Conservation (phyloP, 2,797 vertebrate genomes). For the Bufotes viridis region DNA sequence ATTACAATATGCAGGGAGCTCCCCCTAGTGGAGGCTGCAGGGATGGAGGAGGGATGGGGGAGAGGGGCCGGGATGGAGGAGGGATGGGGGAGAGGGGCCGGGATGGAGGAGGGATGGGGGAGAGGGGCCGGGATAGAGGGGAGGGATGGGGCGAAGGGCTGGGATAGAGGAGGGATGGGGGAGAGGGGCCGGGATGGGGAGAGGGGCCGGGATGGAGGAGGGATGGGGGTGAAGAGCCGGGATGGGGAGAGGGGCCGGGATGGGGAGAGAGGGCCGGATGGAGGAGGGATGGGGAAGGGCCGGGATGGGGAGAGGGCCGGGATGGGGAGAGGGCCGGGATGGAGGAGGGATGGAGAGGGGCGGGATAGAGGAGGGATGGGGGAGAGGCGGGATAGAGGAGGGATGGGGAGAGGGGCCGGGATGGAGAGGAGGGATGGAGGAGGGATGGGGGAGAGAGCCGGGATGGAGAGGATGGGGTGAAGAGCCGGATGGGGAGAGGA, state of each 20-base stretch:
- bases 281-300: too few relatives aligned
- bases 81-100: too few relatives aligned
- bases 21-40: neutral
- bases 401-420: too few relatives aligned
- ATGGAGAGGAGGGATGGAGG: neutral
- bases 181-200: neutral
- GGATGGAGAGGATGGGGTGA: neutral
- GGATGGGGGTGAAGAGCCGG: neutral
- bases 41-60: neutral
- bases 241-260: accelerated
- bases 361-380: neutral
- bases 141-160: too few relatives aligned
- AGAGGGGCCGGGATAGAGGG: neutral
- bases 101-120: too few relatives aligned
- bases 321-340: neutral
- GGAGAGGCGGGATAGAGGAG: too few relatives aligned
- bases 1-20: too few relatives aligned
- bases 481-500: neutral
- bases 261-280: neutral
- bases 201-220: neutral
- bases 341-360: neutral
- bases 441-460: neutral
- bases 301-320: neutral
- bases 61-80: neutral
- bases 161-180: neutral